Evolutionary conservation across 2,113 vertebrate species (phyloP).

Genomic region (Willisornis vidua): DNA sequence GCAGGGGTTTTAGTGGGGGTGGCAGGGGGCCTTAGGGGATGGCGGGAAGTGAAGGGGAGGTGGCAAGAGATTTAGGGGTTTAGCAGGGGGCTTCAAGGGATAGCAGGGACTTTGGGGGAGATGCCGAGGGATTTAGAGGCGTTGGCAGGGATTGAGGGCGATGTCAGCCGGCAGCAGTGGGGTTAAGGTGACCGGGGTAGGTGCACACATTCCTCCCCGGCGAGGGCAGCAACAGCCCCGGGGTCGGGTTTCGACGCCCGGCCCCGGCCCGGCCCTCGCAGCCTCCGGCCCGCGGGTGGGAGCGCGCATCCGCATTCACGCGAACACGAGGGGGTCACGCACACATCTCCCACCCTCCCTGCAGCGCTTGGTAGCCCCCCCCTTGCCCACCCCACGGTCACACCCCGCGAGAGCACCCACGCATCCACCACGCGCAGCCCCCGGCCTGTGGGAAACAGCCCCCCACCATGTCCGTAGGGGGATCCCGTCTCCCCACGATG

Average conservation of each 20-base stretch:
- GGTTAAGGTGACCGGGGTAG: neutral
- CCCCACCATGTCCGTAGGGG: neutral
- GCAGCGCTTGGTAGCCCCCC: neutral
- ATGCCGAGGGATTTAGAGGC: neutral
- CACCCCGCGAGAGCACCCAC: neutral
- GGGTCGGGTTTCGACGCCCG: neutral
- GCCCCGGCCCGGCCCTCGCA: neutral
- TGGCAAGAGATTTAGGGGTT: neutral
- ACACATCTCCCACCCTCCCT: neutral
- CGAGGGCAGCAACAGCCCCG: neutral
- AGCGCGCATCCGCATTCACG: neutral
- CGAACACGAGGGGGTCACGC: neutral
- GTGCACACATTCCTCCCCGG: slow-evolving; percentile 14
- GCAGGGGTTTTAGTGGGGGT: too few relatives aligned
- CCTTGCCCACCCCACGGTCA: neutral
- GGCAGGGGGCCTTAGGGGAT: too few relatives aligned
- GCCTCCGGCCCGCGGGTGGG: neutral
- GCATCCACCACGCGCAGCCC: neutral
- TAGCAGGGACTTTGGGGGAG: neutral
- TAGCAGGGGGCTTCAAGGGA: neutral
- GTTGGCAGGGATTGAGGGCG: neutral
- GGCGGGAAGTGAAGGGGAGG: neutral
- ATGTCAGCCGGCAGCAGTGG: neutral
- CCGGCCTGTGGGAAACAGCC: neutral
- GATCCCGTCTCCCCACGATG: neutral